Conservation (phyloP, 1,140 invertebrate species). For the Drosophila lacertosa region DNA sequence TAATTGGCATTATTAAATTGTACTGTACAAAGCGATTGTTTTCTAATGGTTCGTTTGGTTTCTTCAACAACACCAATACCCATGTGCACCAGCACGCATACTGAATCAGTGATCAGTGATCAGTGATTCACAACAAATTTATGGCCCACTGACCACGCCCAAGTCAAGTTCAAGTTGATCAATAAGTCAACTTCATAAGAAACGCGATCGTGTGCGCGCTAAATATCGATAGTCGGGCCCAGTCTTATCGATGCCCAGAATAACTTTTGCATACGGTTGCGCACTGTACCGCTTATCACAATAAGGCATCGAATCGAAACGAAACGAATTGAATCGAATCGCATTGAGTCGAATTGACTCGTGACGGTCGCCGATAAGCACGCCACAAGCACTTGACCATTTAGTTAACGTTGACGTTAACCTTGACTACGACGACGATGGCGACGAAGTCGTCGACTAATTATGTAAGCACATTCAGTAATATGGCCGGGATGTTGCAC, state of each 20-base stretch:
- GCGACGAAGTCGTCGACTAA: constrained; percentile 29
- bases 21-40: not conserved
- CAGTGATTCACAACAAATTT: constrained; percentile 25
- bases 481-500: not conserved
- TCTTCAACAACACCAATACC: too few species aligned
- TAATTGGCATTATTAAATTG: not conserved
- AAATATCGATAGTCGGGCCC: constrained; percentile 19
- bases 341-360: constrained; percentile 3
- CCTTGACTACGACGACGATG: constrained; percentile 24
- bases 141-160: constrained; percentile 38
- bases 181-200: constrained; percentile 9
- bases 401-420: constrained; percentile 37
- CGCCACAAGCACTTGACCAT: constrained; percentile 35
- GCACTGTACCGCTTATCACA: constrained; percentile 29
- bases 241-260: constrained; percentile 19
- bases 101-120: constrained; percentile 10
- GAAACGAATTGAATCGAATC: not conserved
- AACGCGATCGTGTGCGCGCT: not conserved
- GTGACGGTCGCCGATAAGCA: constrained; percentile 20
- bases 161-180: constrained; percentile 50
- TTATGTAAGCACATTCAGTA: constrained; percentile 28
- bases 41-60: not conserved
- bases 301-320: constrained; percentile 16
- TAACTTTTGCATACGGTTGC: constrained; percentile 8
- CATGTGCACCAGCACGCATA: not conserved